Evolutionary conservation across 2,888 invertebrate species (phyloP), one percentile per base, ranked within the genome.

Genomic region (Polyommatus iphigenia): DNA sequence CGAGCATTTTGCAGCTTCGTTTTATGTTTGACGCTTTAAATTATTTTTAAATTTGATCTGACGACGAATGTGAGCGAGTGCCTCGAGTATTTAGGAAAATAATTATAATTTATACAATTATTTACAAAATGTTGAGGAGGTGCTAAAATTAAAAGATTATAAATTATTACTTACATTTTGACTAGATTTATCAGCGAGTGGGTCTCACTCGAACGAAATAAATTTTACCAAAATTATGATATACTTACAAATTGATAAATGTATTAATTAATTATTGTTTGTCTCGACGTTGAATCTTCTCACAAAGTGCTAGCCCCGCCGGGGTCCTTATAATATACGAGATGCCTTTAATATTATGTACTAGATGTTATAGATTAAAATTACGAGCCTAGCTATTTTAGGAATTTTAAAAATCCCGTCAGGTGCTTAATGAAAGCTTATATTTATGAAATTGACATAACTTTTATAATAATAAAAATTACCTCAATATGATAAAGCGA

Each of bases 231-330:
- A 71, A 36, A 72, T 72, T 54, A 24, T 71, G 29, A 50, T 29
- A 15, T 71, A 76, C 41, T 29, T 41, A 77, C 29, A 71, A 77
- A 77, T 50, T 13, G 8, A n/a, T 29, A 67, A 77, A 67, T 67
- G 67, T 67, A 67, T 3, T 32, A 32, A 24, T 24, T 24, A 24
- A 24, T 24, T 24, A 32, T 77, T 72, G 67, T 76, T 76, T 76
- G 81, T 80, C 80, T 79, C 78, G 78, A 76, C 20, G 57, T 79
- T 81, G 78, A 81, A 82, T 82, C 54, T 75, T 54, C 87, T 81
- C 89, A 90, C 90, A 83, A 90, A 90, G 90, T 91, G 90, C 89
- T 87, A 85, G 77, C 85, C 88, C 87, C 76, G 10, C 15, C 78
- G 85, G 87, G 88, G 83, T 80, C 86, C 88, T 88, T 88, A 86